These are phyloP conservation scores for Formica selysi DNA, from an alignment of 1,140 invertebrate species.

Conservation along the genomic window DNA sequence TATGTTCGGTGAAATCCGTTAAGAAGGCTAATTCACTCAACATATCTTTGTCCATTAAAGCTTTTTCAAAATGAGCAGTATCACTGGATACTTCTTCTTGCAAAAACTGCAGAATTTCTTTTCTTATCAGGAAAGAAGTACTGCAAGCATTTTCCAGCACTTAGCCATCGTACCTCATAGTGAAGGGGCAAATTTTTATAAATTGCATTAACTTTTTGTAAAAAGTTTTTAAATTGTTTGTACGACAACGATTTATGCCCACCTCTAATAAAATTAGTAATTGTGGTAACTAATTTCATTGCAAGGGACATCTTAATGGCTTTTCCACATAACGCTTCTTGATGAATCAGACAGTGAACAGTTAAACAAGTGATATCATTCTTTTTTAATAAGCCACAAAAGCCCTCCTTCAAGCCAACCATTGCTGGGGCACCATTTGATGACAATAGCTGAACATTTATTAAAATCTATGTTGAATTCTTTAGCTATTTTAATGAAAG, in stretches of 20 bases:
- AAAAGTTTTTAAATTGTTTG: too few relatives aligned
- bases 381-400: background rate
- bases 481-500: too few relatives aligned
- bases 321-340: conserved; percentile 2
- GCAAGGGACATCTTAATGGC: background rate
- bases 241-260: too few relatives aligned
- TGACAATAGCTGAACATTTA: too few relatives aligned
- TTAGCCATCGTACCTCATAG: too few relatives aligned
- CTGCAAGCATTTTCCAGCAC: background rate
- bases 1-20: background rate
- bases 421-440: too few relatives aligned
- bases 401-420: too few relatives aligned
- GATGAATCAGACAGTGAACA: background rate
- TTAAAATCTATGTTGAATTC: too few relatives aligned
- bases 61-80: background rate
- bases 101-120: background rate
- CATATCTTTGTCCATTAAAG: background rate
- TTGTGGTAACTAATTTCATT: too few relatives aligned
- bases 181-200: too few relatives aligned
- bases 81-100: background rate
- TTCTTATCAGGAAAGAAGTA: background rate
- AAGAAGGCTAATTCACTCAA: background rate
- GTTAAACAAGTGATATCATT: background rate
- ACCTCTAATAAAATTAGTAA: too few relatives aligned
- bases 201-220: too few relatives aligned